A percentile compares a stretch with the other conserved stretches of the same genome.
phyloP scores from a whole-genome alignment of 2,113 vertebrate genomes.

The Oncorhynchus masou region DNA sequence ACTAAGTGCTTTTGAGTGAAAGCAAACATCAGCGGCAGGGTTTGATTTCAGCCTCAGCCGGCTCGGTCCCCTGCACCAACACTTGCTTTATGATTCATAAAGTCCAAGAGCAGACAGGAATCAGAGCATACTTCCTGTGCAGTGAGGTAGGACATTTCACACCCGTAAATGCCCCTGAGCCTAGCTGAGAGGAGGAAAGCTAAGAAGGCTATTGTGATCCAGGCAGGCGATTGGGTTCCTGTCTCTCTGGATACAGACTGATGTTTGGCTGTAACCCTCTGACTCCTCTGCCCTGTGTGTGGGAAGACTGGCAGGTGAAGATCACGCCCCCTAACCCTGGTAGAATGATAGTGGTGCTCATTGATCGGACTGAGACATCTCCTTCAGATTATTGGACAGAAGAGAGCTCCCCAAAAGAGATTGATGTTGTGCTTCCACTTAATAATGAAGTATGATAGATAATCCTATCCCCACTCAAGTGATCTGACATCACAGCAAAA shows the following conservation, averaged over 20 bases:
- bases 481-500: not conserved
- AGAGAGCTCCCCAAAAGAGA: not conserved
- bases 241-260: not conserved
- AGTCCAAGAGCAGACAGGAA: constrained; percentile 13
- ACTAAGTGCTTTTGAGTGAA: not conserved
- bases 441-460: not conserved
- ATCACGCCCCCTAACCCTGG: not conserved
- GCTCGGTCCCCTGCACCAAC: not conserved
- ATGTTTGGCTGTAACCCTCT: not conserved
- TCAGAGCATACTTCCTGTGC: constrained; percentile 29
- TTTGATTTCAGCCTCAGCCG: constrained; percentile 13
- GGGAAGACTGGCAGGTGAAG: constrained; percentile 22
- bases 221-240: not conserved
- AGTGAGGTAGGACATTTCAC: constrained; percentile 20
- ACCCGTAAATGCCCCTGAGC: constrained; percentile 1
- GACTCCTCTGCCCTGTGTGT: constrained; percentile 4
- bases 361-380: not conserved
- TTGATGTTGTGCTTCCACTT: not conserved
- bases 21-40: not conserved
- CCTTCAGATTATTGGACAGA: not conserved
- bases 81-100: constrained; percentile 12
- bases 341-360: not conserved
- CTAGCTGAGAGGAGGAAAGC: not conserved
- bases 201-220: not conserved
- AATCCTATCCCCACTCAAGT: not conserved